Evolutionary conservation across 1,140 invertebrate genomes (phyloP).

Genomic region (Ceratina australensis): DNA sequence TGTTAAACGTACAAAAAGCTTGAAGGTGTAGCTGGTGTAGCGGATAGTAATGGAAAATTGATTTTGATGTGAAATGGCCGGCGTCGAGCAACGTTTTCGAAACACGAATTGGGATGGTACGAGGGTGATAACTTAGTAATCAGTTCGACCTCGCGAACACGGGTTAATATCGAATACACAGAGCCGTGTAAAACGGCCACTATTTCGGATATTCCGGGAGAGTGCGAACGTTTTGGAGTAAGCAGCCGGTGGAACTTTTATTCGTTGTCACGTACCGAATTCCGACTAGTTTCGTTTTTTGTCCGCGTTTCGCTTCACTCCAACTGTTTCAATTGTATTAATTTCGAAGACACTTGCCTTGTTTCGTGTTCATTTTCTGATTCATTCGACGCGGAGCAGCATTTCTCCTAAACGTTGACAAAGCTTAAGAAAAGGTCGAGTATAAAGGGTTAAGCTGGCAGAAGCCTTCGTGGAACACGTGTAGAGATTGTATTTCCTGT

Average conservation of each 20-base stretch:
- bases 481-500: conserved; percentile 3
- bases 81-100: background rate
- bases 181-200: background rate
- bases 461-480: background rate
- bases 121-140: background rate
- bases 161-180: background rate
- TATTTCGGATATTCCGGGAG: too few species aligned
- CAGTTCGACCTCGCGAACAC: conserved; percentile 11
- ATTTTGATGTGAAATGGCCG: too few species aligned
- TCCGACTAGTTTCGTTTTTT: conserved; percentile 1
- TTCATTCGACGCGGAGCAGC: background rate
- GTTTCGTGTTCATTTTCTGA: background rate
- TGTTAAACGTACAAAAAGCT: too few species aligned
- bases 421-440: background rate
- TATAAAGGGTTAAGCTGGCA: background rate
- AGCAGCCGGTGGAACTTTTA: conserved; percentile 22
- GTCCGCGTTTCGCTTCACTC: background rate
- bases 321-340: conserved; percentile 1
- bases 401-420: background rate
- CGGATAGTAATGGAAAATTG: too few species aligned
- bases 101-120: background rate
- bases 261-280: conserved; percentile 33
- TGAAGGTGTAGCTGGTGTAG: too few species aligned
- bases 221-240: background rate
- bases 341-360: background rate